These are phyloP conservation scores for Pentalonia nigronervosa DNA, from an alignment of 1,140 invertebrate species.

Conservation along the genomic window DNA sequence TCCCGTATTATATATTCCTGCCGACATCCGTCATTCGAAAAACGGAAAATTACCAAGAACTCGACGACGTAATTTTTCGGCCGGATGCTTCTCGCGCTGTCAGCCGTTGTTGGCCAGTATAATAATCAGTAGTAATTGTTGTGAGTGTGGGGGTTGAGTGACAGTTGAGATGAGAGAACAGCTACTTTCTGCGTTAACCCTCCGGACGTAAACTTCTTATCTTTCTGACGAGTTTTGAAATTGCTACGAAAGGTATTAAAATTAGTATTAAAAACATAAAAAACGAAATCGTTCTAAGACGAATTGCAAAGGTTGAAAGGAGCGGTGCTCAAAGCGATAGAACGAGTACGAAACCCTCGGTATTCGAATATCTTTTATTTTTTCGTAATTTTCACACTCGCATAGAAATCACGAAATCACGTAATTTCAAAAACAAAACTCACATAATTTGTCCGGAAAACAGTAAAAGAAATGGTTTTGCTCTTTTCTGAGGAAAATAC, in stretches of 20 bases:
- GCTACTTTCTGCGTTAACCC: constrained; percentile 18
- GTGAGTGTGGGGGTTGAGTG: background rate
- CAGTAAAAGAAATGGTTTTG: constrained; percentile 24
- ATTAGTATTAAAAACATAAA: constrained; percentile 7
- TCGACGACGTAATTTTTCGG: constrained; percentile 36
- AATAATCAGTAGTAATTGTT: constrained; percentile 39
- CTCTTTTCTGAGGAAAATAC: background rate
- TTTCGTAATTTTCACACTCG: background rate
- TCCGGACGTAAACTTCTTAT: background rate
- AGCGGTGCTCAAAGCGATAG: background rate
- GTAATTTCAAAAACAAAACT: constrained; percentile 37
- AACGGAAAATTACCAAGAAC: background rate
- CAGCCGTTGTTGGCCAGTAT: background rate
- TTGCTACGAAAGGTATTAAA: constrained; percentile 34
- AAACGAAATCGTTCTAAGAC: constrained; percentile 19
- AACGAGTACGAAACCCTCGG: background rate
- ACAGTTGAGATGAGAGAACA: constrained; percentile 34
- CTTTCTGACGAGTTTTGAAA: constrained; percentile 12
- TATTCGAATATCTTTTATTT: constrained; percentile 13
- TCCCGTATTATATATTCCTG: background rate
- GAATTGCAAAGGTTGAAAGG: background rate
- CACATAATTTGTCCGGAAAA: background rate
- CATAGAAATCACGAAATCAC: background rate
- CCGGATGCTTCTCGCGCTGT: background rate
- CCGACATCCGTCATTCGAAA: constrained; percentile 19